Percentiles rank a stretch among this genome's conserved stretches.
These are phyloP conservation scores for Tetanocera ferruginea DNA, from an alignment of 2,888 invertebrate species.

Conservation along the genomic window DNA sequence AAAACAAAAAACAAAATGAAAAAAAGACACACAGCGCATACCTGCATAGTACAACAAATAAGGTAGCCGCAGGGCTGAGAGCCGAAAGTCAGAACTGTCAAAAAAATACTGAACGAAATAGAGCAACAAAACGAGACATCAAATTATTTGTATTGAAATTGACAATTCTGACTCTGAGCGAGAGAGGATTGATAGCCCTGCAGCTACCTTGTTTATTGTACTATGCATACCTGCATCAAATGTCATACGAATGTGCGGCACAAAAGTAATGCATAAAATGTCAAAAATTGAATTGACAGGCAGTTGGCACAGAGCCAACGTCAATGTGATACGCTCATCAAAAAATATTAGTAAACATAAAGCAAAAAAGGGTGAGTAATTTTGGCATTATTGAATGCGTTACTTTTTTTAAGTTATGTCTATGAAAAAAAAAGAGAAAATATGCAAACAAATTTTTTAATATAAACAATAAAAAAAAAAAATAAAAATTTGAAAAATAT, in stretches of 20 bases:
- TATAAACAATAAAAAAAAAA: neutral
- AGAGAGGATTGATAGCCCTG: no score
- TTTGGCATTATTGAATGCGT: neutral
- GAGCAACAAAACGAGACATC: no score
- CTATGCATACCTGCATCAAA: conserved; percentile 13
- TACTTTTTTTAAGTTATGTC: neutral
- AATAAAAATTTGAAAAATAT: neutral
- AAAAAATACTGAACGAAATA: no score
- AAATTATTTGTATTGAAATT: no score
- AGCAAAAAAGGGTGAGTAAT: neutral
- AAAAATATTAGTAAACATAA: conserved; percentile 14
- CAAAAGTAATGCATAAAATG: conserved; percentile 26
- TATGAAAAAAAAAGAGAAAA: neutral
- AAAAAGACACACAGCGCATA: conserved; percentile 2
- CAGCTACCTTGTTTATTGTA: no score
- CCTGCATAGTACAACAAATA: no score
- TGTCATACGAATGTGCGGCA: neutral
- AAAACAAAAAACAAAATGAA: conserved; percentile 1
- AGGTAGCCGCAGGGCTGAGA: no score
- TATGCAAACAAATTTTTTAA: neutral
- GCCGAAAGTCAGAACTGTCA: no score
- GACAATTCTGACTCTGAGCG: no score
- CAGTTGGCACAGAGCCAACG: conserved; percentile 13
- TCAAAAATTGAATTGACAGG: conserved; percentile 30
- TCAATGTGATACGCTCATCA: conserved; percentile 6